These are phyloP conservation scores for Napeogenes sylphis DNA, from an alignment of 2,888 invertebrate species.

Conservation along the genomic window DNA sequence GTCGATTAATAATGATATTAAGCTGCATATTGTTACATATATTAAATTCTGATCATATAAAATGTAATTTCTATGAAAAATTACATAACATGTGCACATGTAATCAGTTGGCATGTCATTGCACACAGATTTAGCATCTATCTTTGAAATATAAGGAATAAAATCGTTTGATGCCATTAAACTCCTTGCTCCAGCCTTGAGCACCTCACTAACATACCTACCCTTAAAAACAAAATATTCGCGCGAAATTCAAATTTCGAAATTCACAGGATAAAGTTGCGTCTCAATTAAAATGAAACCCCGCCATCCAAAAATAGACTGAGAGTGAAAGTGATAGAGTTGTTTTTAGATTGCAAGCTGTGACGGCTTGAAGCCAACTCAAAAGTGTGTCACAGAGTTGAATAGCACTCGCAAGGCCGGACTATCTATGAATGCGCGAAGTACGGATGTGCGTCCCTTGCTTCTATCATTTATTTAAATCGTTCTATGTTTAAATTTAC, in stretches of 20 bases:
- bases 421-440: conserved; percentile 72
- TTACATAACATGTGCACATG: no score
- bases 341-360: conserved; percentile 42
- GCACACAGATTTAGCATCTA: not conserved
- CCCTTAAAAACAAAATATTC: conserved; percentile 27
- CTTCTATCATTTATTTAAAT: conserved; percentile 39
- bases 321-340: conserved; percentile 40
- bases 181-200: conserved; percentile 9
- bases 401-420: conserved; percentile 72
- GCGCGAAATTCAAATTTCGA: conserved; percentile 66
- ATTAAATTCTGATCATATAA: no score
- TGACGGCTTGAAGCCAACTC: conserved; percentile 71
- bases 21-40: no score
- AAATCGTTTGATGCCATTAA: conserved; percentile 6
- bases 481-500: conserved; percentile 27
- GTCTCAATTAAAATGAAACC: conserved; percentile 49
- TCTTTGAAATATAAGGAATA: not conserved
- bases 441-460: conserved; percentile 61
- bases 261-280: conserved; percentile 53
- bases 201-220: conserved; percentile 10
- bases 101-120: no score
- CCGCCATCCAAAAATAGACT: conserved; percentile 29
- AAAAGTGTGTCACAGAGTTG: conserved; percentile 76
- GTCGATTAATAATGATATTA: no score
- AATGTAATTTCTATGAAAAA: no score